A percentile compares a stretch with the other conserved stretches of the same genome.
Conservation (phyloP, 2,888 invertebrate genomes). For the Brenthis hecate region DNA sequence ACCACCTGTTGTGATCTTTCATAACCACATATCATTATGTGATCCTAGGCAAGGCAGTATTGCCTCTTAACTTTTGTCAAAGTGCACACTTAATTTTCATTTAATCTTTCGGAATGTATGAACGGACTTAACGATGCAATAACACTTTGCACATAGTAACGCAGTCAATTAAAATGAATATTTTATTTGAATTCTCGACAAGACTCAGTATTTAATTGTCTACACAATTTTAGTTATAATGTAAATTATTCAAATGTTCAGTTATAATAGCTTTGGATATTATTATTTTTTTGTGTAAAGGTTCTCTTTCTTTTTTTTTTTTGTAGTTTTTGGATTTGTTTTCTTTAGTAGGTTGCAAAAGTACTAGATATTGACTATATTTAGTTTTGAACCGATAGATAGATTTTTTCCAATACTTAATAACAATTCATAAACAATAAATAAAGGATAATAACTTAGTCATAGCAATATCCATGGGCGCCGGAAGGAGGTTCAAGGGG, state of each 20-base stretch:
- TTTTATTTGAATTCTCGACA: slow-evolving; percentile 47
- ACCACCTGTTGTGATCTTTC: slow-evolving; percentile 43
- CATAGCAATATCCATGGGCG: no score
- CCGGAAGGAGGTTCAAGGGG: no score
- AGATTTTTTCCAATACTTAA: no score
- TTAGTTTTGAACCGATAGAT: no score
- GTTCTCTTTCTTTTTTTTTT: not conserved
- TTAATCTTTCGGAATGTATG: slow-evolving; percentile 42
- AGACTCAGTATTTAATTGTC: slow-evolving; percentile 11
- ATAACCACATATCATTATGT: slow-evolving; percentile 40
- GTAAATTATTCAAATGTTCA: slow-evolving; percentile 9
- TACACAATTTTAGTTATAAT: slow-evolving; percentile 3
- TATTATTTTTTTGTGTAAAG: not conserved
- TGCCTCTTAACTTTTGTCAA: slow-evolving; percentile 27
- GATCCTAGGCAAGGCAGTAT: slow-evolving; percentile 11
- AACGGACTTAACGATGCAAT: slow-evolving; percentile 42
- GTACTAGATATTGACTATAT: no score
- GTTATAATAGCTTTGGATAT: not conserved
- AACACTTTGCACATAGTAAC: slow-evolving; percentile 61
- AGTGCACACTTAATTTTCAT: slow-evolving; percentile 42
- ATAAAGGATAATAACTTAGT: no score
- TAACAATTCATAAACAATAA: no score
- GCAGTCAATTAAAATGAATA: slow-evolving; percentile 55
- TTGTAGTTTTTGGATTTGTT: not conserved
- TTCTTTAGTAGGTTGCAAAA: no score